Base-by-base conservation (phyloP, 2,797 vertebrate species). In the Atherinosoma microstoma region DNA sequence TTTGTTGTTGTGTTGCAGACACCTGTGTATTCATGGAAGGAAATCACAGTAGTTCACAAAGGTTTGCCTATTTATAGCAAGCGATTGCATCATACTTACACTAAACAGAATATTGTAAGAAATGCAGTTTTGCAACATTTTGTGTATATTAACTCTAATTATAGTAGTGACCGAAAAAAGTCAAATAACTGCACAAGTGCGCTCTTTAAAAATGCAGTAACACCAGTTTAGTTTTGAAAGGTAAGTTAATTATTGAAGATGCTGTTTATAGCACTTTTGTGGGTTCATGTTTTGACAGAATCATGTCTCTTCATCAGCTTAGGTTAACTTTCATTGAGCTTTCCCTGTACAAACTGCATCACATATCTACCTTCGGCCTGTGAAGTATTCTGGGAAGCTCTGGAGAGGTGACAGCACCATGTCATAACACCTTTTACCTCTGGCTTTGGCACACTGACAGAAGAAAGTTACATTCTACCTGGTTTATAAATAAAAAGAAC, bases 341-440 rank as follows among this genome's bases (percentile, higher is more conserved):
- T 45, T 70, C 69, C 34, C 29, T 76, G 82, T 76, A 72, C 72
- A 74, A 88, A 72, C 53, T 67, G 73, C 73, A 76, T 76, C 67
- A 73, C 51, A 74, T 54, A 67, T 71, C 66, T 63, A 57, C 58
- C 36, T 30, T 64, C 47, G 54, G 53, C 60, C 68, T 89, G 73
- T 85, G 78, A 84, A 82, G 77, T 86, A 89, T 90, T 89, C 82
- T 87, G 83, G 80, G 87, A 88, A 82, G 72, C 57, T 72, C 72
- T 70, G 51, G 62, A 78, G 64, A 88, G 74, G 45, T 86, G 87
- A 87, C 82, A 88, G 77, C 84, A 57, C 45, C 40, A 4, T 87
- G 84, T 86, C 86, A 84, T 73, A 86, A 87, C 76, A 89, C 88
- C 79, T 91, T 80, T 87, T 87, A 87, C 84, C 82, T 78, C 76